Conservation (phyloP, 2,797 vertebrate genomes). For the Centroberyx gerrardi region DNA sequence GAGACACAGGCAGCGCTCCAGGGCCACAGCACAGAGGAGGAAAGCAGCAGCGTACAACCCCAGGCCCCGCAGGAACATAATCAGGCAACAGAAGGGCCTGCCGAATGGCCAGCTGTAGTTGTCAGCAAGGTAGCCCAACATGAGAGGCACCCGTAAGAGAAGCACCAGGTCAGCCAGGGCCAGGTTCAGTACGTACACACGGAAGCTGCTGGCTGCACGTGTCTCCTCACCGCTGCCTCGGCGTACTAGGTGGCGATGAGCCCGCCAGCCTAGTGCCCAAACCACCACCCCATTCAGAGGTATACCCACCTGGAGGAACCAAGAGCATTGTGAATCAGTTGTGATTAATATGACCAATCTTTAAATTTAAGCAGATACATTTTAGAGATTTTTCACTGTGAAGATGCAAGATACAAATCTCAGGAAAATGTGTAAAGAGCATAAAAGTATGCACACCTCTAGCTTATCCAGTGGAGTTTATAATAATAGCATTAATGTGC, state of each 20-base stretch:
- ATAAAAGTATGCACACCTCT: not conserved
- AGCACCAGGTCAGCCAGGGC: slow-evolving; percentile 86
- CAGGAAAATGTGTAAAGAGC: not conserved
- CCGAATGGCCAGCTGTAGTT: slow-evolving; percentile 82
- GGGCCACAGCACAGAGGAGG: slow-evolving; percentile 84
- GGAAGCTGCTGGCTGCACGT: slow-evolving; percentile 82
- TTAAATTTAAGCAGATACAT: not conserved
- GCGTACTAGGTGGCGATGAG: slow-evolving; percentile 53
- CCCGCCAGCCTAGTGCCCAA: slow-evolving; percentile 80
- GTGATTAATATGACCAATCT: not conserved
- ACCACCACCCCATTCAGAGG: slow-evolving; percentile 84
- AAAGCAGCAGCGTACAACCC: slow-evolving; percentile 85
- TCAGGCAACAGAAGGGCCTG: slow-evolving; percentile 61
- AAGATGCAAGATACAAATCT: not conserved
- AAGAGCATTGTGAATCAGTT: slow-evolving; percentile 10
- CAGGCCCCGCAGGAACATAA: slow-evolving; percentile 83
- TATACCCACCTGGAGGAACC: slow-evolving; percentile 74
- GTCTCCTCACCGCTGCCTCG: slow-evolving; percentile 71
- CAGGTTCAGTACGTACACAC: slow-evolving; percentile 86
- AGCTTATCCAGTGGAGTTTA: not conserved
- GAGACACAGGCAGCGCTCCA: slow-evolving; percentile 87
- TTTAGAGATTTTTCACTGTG: too few relatives aligned
- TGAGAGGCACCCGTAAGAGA: slow-evolving; percentile 81
- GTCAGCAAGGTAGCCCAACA: slow-evolving; percentile 79
- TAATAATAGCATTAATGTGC: not conserved